These are phyloP conservation scores for Chelonus insularis DNA, from an alignment of 1,140 invertebrate species.

Conservation along the genomic window DNA sequence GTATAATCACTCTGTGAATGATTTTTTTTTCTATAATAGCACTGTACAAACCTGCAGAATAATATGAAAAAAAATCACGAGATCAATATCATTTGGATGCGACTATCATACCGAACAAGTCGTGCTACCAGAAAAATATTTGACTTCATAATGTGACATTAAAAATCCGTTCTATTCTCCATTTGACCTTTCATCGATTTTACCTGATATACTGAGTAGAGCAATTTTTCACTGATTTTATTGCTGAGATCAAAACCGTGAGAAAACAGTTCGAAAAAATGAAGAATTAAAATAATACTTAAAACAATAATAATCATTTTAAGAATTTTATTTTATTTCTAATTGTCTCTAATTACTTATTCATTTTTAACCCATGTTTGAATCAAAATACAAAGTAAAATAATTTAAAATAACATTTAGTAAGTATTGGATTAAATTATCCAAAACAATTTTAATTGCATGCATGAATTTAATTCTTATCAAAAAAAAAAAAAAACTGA, in stretches of 20 bases:
- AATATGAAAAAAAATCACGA: neutral
- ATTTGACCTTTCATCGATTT: slow-evolving; percentile 17
- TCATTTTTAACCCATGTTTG: too few relatives aligned
- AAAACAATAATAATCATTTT: too few relatives aligned
- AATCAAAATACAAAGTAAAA: too few relatives aligned
- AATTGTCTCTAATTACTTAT: too few relatives aligned
- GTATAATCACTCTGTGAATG: too few relatives aligned
- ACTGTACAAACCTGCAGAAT: neutral
- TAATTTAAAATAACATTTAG: too few relatives aligned
- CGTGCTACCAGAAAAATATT: slow-evolving; percentile 4
- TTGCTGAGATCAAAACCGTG: neutral
- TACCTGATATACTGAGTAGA: slow-evolving; percentile 3
- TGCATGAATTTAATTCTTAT: too few relatives aligned
- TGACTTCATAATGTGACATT: slow-evolving; percentile 19
- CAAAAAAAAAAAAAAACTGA: too few relatives aligned
- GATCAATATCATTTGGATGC: slow-evolving; percentile 10
- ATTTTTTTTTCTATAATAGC: neutral
- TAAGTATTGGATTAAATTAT: too few relatives aligned
- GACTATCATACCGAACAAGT: slow-evolving; percentile 12
- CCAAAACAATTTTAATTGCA: too few relatives aligned
- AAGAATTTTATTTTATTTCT: too few relatives aligned
- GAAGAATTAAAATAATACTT: neutral
- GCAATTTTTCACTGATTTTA: slow-evolving; percentile 30
- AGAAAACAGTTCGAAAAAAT: neutral
- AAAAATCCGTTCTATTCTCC: slow-evolving; percentile 7